Evolutionary conservation across 2,888 invertebrate species (phyloP), one percentile per base, ranked within the genome.

Genomic region (Drosophila atroscutellata): DNA sequence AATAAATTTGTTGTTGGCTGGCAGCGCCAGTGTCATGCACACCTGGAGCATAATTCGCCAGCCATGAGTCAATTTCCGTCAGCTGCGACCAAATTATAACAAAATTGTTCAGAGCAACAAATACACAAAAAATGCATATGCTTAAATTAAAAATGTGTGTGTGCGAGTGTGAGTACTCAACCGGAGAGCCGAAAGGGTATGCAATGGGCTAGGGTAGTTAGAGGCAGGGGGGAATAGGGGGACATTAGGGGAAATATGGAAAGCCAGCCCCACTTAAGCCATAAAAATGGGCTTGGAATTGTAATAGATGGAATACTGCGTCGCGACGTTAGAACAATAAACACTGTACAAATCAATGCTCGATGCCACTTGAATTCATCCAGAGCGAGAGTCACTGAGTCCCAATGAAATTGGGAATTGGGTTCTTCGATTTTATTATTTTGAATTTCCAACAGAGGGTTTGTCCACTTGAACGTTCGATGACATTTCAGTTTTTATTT

Each of bases 401-500:
- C 18, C 45, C 28, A 42, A 30, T 20, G 37, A 13, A 5, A 36
- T 47, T 59, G 54, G 58, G 56, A 42, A 54, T 56, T 54, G 50
- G 54, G n/a, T 30, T 58, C 56, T 62, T 34, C 11, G 51, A 50
- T 47, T 69, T 62, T 61, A 2, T 13, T 51, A n/a, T 32, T 51
- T 51, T 32, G 4, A 20, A 15, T 52, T 52, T 34, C 54, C 36
- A 45, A 24, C 39, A 63, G 45, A 3, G 57, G 62, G 62, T 63
- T 77, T 57, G 76, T 54, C 75, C 77, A 86, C 90, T 90, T 90
- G 75, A 90, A 78, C 89, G 90, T 91, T 91, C 91, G 91, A 91
- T 91, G 91, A 91, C 91, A 91, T 91, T 91, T 90, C 84, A 79
- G 75, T 89, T 89, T 86, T 82, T 73, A 63, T 74, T 72, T 67